These are phyloP conservation scores for Orycteropus afer DNA, from an alignment of 2,113 vertebrate species.

Conservation along the genomic window DNA sequence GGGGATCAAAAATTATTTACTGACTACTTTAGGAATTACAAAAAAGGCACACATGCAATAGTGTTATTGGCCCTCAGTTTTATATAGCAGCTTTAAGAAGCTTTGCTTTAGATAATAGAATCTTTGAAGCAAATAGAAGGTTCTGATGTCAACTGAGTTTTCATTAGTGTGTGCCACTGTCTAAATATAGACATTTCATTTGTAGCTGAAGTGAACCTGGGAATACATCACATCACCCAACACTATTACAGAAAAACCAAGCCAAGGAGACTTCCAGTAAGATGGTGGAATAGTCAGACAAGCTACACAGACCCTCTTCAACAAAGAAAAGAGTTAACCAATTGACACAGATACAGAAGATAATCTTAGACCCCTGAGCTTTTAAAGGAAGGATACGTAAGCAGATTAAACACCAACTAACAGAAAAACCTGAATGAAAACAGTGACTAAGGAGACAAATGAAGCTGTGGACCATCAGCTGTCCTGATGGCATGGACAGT, in stretches of 20 bases:
- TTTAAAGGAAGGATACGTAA: too few species aligned
- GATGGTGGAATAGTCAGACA: too few species aligned
- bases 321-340: too few species aligned
- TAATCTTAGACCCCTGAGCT: too few species aligned
- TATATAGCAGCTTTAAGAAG: neutral
- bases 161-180: neutral
- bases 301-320: too few species aligned
- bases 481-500: too few species aligned
- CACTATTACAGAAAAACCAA: accelerated
- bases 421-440: too few species aligned
- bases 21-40: neutral
- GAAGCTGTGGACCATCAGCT: too few species aligned
- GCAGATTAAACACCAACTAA: too few species aligned
- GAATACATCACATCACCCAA: neutral
- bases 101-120: neutral
- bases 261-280: too few species aligned
- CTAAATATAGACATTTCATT: neutral
- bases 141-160: neutral
- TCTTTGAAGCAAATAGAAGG: neutral
- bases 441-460: too few species aligned
- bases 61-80: neutral
- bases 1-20: neutral
- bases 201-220: neutral
- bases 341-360: too few species aligned
- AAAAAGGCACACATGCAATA: neutral